A percentile compares a stretch with the other conserved stretches of the same genome.
phyloP scores from a whole-genome alignment of 2,888 invertebrate genomes.

The Micoletzkya japonica region DNA sequence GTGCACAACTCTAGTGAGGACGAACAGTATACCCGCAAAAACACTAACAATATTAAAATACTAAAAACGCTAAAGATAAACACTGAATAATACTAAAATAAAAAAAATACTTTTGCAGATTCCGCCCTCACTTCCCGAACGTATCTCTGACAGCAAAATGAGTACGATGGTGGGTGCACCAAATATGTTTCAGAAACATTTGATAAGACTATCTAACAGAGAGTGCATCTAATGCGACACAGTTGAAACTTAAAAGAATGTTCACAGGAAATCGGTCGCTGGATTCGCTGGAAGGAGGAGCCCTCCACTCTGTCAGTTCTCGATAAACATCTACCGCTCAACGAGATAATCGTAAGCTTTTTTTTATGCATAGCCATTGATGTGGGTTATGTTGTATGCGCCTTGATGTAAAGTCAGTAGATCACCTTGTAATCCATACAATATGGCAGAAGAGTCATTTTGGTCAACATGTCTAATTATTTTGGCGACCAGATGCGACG shows the following conservation, averaged over 20 bases:
- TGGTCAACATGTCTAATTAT: neutral
- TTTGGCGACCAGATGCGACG: neutral
- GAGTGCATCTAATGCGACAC: too few species aligned
- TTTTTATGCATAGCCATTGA: neutral
- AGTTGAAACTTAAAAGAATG: neutral
- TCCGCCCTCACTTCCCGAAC: conserved; percentile 30
- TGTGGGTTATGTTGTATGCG: conserved; percentile 1
- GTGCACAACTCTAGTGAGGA: too few species aligned
- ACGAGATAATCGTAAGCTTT: conserved; percentile 37
- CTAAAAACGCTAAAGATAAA: too few species aligned
- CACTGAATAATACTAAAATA: too few species aligned
- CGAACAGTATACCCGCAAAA: too few species aligned
- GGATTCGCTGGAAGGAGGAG: conserved; percentile 44
- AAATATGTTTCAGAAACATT: too few species aligned
- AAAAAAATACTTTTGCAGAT: conserved; percentile 27
- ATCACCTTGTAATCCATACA: too few species aligned
- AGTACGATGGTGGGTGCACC: conserved; percentile 26
- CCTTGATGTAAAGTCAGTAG: too few species aligned
- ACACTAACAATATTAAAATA: too few species aligned
- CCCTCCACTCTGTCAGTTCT: conserved; percentile 40
- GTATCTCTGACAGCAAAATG: conserved; percentile 32
- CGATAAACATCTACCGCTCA: conserved; percentile 42
- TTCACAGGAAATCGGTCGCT: conserved; percentile 33
- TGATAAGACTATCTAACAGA: too few species aligned
- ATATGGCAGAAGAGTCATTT: too few species aligned